phyloP scores from a whole-genome alignment of 2,797 vertebrate species.

The Poecilia wingei region DNA sequence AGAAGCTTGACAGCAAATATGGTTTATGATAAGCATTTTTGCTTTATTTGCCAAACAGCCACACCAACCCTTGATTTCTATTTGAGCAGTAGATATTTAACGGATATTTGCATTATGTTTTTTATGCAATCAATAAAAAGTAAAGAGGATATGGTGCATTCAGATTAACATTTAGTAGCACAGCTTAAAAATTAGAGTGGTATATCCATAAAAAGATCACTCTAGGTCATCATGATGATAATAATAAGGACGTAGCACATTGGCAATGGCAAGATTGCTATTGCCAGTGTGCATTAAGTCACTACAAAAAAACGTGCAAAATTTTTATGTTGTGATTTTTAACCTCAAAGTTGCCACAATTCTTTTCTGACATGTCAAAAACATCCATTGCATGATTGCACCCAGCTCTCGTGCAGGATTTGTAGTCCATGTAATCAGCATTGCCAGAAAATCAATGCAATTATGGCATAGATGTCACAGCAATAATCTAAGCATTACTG shows the following conservation, averaged over 20 bases:
- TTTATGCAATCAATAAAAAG: background rate
- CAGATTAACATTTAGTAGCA: background rate
- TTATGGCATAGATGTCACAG: background rate
- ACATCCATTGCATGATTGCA: background rate
- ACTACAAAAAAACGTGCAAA: background rate
- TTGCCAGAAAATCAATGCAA: background rate
- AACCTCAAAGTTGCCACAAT: background rate
- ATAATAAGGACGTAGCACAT: too few species aligned
- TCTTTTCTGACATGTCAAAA: background rate
- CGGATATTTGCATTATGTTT: background rate
- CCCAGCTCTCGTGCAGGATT: background rate
- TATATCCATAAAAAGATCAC: background rate
- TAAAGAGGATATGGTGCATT: background rate
- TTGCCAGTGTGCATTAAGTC: too few species aligned
- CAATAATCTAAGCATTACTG: background rate
- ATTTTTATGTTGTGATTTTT: background rate
- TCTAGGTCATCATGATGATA: background rate
- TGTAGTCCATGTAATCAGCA: background rate
- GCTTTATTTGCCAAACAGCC: background rate
- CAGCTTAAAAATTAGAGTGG: background rate
- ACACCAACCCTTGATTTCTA: conserved; percentile 1
- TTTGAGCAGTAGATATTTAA: background rate
- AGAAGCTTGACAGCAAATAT: conserved; percentile 9
- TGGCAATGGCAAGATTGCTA: too few species aligned
- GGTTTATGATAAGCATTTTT: background rate